Evolutionary conservation across 2,113 vertebrate species (phyloP), one percentile per base, ranked within the genome.

Genomic region (Bubalus kerabau): DNA sequence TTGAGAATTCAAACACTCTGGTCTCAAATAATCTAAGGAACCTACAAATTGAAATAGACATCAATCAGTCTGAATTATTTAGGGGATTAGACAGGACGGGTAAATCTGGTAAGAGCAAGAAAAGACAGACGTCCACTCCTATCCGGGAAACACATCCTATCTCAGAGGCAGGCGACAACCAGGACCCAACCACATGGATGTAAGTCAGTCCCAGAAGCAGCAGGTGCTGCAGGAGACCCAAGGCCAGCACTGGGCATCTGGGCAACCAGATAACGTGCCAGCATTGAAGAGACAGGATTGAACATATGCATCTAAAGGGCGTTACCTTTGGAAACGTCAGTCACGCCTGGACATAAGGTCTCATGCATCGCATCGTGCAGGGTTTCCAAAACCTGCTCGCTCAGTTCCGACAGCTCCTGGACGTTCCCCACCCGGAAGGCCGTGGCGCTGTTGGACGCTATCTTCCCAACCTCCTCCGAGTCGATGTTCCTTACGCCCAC

Each of bases 341-440:
- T 32, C 0, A 36, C 2, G 46, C 85, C 98, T 9, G 94, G 98
- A 94, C 99, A 99, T 7, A 99, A 32, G 59, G 98, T 99, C 74
- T 99, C 99, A 14, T 98, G 98, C 96, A 99, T 99, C 13, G 99
- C 99, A 0, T 99, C 99, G 4, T 99, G 99, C 95, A 99, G 96
- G 0, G 99, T 99, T 36, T 99, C 99, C 97, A 99, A 95, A 62
- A 99, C 99, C 93, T 99, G 99, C 95, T 99, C 99, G 0, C 99
- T 99, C 74, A 99, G 97, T 54, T 99, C 99, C 0, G 99, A 99
- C 62, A 99, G 99, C 93, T 98, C 99, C 91, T 96, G 98, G 21
- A 99, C 98, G 0, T 94, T 99, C 12, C 99, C 94, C 14, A 98
- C 99, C 11, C 99, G 98, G 97, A 99, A 99, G 11, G 99, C 99